phyloP scores from a whole-genome alignment of 1,140 invertebrate genomes.

The Apis florea region DNA sequence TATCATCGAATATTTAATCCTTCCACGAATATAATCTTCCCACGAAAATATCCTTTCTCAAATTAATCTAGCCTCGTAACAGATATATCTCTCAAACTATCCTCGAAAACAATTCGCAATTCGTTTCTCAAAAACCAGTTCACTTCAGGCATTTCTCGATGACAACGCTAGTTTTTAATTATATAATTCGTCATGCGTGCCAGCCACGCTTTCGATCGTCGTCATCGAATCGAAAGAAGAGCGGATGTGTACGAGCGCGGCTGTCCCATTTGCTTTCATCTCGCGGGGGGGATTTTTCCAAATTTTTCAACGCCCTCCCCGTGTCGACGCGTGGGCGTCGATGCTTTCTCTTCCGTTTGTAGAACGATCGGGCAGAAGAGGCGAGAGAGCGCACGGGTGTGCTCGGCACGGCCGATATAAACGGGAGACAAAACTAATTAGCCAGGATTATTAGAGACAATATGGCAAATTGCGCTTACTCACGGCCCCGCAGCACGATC shows the following conservation, averaged over 20 bases:
- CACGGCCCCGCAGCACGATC: slow-evolving; percentile 57
- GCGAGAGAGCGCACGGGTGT: slow-evolving; percentile 1
- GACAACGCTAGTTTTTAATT: no score
- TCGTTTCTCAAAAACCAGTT: neutral
- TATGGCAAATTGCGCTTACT: slow-evolving; percentile 68
- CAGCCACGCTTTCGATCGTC: neutral
- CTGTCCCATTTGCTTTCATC: neutral
- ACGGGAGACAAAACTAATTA: slow-evolving; percentile 69
- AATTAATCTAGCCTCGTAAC: no score
- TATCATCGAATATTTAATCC: no score
- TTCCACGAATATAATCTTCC: no score
- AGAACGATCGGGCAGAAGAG: slow-evolving; percentile 47
- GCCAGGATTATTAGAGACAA: slow-evolving; percentile 68
- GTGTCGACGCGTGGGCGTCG: slow-evolving; percentile 51
- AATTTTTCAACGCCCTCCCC: slow-evolving; percentile 19
- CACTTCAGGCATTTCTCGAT: neutral
- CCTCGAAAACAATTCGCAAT: no score
- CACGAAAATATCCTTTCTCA: no score
- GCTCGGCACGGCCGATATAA: slow-evolving; percentile 58
- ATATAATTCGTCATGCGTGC: no score
- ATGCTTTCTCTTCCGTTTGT: slow-evolving; percentile 64
- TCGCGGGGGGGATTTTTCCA: neutral
- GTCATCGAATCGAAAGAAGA: neutral
- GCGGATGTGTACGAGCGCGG: no score
- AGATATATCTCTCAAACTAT: no score